Percentiles rank a stretch among this genome's conserved stretches.
Conservation (phyloP, 2,888 invertebrate genomes). For the Cheiracanthium punctorium region DNA sequence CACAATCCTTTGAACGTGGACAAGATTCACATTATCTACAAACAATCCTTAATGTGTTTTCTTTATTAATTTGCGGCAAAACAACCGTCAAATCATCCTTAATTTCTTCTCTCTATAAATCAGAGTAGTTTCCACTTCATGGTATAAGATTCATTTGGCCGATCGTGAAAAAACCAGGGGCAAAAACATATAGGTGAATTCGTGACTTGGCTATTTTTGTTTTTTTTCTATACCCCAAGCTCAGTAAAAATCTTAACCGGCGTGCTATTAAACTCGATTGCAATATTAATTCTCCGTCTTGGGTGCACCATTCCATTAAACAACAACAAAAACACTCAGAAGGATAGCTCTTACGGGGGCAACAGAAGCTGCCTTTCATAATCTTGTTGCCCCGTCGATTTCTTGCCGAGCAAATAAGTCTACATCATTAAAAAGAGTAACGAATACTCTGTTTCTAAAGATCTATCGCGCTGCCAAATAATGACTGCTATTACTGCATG, state of each 20-base stretch:
- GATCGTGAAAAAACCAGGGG: background rate
- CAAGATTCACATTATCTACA: too few species aligned
- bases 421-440: conserved; percentile 25
- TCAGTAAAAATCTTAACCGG: background rate
- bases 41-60: background rate
- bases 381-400: conserved; percentile 8
- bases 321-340: background rate
- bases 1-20: too few species aligned
- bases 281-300: background rate
- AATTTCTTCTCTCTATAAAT: background rate
- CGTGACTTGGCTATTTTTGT: background rate
- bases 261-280: background rate
- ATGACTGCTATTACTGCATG: conserved; percentile 46
- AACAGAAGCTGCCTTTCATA: background rate
- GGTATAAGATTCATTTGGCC: background rate
- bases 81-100: background rate
- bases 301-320: background rate
- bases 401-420: conserved; percentile 2
- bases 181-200: background rate
- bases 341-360: background rate
- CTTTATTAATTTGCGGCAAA: background rate
- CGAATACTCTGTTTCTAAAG: background rate
- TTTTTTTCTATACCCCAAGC: too few species aligned
- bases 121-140: background rate
- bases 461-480: conserved; percentile 1